Base-by-base conservation (phyloP, 1,140 invertebrate genomes). In the Bombus pascuorum region DNA sequence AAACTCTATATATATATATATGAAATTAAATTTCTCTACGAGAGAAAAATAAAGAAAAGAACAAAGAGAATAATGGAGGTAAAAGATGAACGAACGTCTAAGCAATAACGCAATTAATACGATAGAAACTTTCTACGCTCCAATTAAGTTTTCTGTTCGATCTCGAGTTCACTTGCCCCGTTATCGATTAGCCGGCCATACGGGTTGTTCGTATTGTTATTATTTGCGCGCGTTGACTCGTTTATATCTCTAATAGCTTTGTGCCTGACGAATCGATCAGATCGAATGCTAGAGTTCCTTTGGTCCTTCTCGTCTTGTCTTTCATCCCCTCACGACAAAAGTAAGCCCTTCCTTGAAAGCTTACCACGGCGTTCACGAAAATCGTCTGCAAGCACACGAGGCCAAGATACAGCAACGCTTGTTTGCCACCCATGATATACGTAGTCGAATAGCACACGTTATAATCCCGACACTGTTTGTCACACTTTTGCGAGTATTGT, bases 361-460 rank as follows among this genome's bases (percentile, higher is more conserved):
- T 93, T 90, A 93, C 93, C 90, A 62, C 85, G 47, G 92, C 92
- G 28, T 39, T 62, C 75, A 91, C 88, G 83, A 83, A 42, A n/a
- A 84, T 42, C 15, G 82, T 76, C 72, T 88, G 83, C 71, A 86
- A n/a, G 53, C 80, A 85, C 73, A 87, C 77, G 13, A 86, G 22
- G 39, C 72, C 84, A 25, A 85, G 57, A 10, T 87, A 78, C 74
- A 87, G 62, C 62, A 79, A 32, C 25, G 65, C 78, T 59, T 59
- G 25, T 62, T 75, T 75, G 32, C 28, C 9, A 73, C 2, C 80
- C 89, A 89, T 89, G 37, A n/a, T 34, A 37, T 71, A 22, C 22
- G 74, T 72, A 25, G 28, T 12, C 37, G 18, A 13, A 39, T 42
- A 57, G 68, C 22, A 32, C 39, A 32, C 32, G 32, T 57, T 59